phyloP scores from a whole-genome alignment of 2,113 vertebrate species.

The Eurystomus gularis region DNA sequence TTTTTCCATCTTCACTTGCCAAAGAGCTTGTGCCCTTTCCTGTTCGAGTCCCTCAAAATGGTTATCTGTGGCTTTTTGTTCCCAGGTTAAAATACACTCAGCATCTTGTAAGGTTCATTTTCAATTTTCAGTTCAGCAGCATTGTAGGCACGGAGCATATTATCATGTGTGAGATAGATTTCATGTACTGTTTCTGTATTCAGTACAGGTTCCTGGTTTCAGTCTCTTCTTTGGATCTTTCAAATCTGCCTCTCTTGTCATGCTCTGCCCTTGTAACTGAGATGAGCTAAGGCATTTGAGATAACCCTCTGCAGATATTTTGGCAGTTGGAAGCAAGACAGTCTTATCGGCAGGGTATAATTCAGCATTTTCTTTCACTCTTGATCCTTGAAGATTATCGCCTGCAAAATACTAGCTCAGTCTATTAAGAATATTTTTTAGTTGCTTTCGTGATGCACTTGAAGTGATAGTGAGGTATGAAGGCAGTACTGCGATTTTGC shows the following conservation, averaged over 20 bases:
- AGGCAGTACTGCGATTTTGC: not conserved
- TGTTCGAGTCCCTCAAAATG: not conserved
- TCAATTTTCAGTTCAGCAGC: not conserved
- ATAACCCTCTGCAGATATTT: slow-evolving; percentile 2
- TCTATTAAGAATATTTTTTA: not conserved
- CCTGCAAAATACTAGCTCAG: not conserved
- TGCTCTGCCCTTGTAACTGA: slow-evolving; percentile 23
- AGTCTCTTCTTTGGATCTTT: slow-evolving; percentile 6
- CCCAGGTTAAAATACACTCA: not conserved
- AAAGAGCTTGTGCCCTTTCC: not conserved
- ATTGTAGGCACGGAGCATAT: not conserved
- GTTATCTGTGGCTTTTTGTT: not conserved
- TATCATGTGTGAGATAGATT: not conserved
- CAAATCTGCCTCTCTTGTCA: slow-evolving; percentile 1
- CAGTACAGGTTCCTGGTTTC: not conserved
- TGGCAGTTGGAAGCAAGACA: not conserved
- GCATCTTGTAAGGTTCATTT: not conserved
- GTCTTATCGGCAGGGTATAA: slow-evolving; percentile 3
- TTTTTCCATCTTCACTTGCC: not conserved
- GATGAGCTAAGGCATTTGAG: slow-evolving; percentile 19
- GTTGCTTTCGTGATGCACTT: not conserved
- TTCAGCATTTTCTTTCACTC: slow-evolving; percentile 13
- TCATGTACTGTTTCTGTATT: not conserved
- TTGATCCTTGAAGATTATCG: not conserved
- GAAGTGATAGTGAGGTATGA: not conserved